Evolutionary conservation across 1,140 invertebrate species (phyloP).

Genomic region (Drosophila ambigua): DNA sequence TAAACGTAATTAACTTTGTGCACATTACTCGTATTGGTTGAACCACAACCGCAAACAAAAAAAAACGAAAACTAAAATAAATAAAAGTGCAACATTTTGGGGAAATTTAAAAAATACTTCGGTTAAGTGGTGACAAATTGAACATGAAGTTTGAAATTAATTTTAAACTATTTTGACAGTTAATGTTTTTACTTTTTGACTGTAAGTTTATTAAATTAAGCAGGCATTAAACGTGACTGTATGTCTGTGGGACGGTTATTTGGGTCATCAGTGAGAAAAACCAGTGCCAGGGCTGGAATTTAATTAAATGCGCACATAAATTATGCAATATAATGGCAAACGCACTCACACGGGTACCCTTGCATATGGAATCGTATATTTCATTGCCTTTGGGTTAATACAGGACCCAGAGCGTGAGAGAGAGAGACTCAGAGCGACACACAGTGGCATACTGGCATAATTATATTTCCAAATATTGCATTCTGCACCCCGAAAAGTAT

Average conservation of each 20-base stretch:
- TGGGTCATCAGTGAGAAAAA: constrained; percentile 57
- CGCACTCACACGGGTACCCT: constrained; percentile 33
- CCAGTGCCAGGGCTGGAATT: constrained; percentile 67
- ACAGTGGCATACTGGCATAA: constrained; percentile 61
- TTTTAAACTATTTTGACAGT: constrained; percentile 59
- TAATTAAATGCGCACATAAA: constrained; percentile 78
- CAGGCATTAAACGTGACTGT: constrained; percentile 40
- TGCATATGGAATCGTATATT: constrained; percentile 13
- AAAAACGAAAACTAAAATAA: neutral
- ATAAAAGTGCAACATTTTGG: constrained; percentile 1
- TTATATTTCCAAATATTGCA: constrained; percentile 78
- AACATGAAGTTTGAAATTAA: constrained; percentile 46
- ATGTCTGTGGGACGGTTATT: constrained; percentile 25
- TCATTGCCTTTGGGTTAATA: constrained; percentile 15
- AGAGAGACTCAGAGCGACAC: neutral
- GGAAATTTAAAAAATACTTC: constrained; percentile 9
- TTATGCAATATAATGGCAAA: constrained; percentile 72
- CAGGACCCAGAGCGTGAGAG: neutral
- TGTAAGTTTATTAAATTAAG: constrained; percentile 62
- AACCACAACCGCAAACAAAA: too few species aligned
- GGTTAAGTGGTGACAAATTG: constrained; percentile 58
- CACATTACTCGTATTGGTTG: constrained; percentile 24
- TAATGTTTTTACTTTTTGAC: constrained; percentile 44
- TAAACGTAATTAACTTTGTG: constrained; percentile 66
- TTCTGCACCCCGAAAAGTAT: constrained; percentile 64